Evolutionary conservation across 2,888 invertebrate genomes (phyloP).

Genomic region (Odontothrips loti): DNA sequence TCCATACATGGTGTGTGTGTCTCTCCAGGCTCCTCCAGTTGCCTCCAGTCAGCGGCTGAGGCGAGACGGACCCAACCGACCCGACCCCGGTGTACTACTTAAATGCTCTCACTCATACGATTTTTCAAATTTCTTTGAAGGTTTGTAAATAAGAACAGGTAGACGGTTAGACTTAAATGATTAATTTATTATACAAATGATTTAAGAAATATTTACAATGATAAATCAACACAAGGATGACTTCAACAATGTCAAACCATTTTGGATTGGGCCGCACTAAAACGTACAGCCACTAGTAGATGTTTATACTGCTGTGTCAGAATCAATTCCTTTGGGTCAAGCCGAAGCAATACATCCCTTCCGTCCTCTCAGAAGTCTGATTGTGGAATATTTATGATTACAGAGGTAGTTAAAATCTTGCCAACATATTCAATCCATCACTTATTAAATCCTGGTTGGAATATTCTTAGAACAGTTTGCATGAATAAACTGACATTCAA

Average conservation of each 20-base stretch:
- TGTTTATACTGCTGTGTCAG: background rate
- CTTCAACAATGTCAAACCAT: background rate
- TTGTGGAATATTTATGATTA: background rate
- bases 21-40: too few species aligned
- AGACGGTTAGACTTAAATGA: background rate
- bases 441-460: background rate
- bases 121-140: too few species aligned
- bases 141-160: too few species aligned
- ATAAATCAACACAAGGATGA: background rate
- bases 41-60: too few species aligned
- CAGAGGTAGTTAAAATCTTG: background rate
- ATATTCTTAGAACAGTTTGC: background rate
- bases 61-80: too few species aligned
- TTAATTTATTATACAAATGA: conserved; percentile 26
- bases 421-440: background rate
- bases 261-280: background rate
- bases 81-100: too few species aligned
- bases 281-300: background rate
- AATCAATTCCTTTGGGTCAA: background rate
- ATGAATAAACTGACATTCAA: background rate
- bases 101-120: too few species aligned
- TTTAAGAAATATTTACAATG: conserved; percentile 24
- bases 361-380: background rate
- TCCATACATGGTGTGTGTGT: too few species aligned
- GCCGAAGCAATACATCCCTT: background rate